Evolutionary conservation across 1,140 invertebrate genomes (phyloP), one percentile per base, ranked within the genome.

Genomic region (Drosophila ercepeae): DNA sequence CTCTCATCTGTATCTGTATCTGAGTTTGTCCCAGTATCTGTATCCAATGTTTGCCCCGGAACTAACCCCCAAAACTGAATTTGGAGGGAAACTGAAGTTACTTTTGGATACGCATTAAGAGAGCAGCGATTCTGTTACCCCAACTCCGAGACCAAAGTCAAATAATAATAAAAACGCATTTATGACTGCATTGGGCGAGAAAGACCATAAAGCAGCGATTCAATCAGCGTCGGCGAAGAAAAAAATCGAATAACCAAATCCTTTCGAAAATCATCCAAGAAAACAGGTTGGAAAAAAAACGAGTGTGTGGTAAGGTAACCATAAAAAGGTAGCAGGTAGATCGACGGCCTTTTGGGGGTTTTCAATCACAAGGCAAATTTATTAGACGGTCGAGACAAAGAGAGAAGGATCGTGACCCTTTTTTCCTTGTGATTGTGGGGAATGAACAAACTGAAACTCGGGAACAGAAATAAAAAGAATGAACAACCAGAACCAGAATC

Each of bases 341-440:
- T 72, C 34, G 51, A n/a, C 29, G 60, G 16, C 8, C 59, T 48
- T 46, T 46, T 64, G 23, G 77, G 69, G 81, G 77, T 64, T 70
- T 86, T 88, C 82, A 86, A 86, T 86, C 82, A 82, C 82, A 71
- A 77, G 49, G 88, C 78, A 64, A 78, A 82, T 88, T 88, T 88
- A 88, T 88, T 88, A 82, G 54, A 60, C 6, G 36, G 36, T 3
- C 14, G 13, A 39, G 36, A 32, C 29, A 32, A 32, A n/a, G 9
- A 32, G 9, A 14, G 54, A 39, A 70, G 29, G 44, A 59, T 53
- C 73, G 60, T 73, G 72, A 88, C 68, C 68, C 75, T 84, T 84
- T 71, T 64, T 49, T 19, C 16, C 45, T 21, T 36, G 25, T n/a
- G n/a, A 23, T 19, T 2, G 14, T 25, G 36, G 59, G 21, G 21